Base-by-base conservation (phyloP, 2,888 invertebrate species). In the Margaritifera margaritifera region DNA sequence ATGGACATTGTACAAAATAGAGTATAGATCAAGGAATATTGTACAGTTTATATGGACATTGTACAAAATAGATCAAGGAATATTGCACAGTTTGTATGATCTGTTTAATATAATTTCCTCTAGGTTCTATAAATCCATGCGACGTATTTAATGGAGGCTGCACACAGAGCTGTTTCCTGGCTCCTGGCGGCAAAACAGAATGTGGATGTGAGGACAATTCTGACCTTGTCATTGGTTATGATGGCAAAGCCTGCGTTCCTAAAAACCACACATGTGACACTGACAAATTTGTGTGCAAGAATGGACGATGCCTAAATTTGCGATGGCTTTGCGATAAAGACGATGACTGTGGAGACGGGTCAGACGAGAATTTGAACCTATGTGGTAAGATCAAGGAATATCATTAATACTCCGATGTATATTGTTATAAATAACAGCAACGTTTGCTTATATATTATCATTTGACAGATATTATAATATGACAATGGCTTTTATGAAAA, bases 321-420 rank as follows among this genome's bases (percentile, higher is more conserved):
- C 95, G 96, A 93, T 97, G 96, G 96, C 94, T 96, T 0, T 98
- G 98, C 89, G 98, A 98, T 89, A 94, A 96, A 0, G 96, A 96
- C 82, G 74, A 84, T 55, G 87, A 90, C 72, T 89, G 89, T 75
- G 74, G 72, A 0, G 88, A 89, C 68, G 80, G 76, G 22, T 81
- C 84, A 2, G 88, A 89, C 64, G 89, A 89, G 71, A 80, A 85
- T 57, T 66, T 80, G 15, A 82, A 83, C 52, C 71, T 83, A 62
- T 89, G 89, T 81, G 86, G 87, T 86, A 62, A 75, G 82, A 77
- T 59, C 52, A 22, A 59, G 59, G 56, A 27, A 19, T 11, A 27
- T 55, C 3, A 55, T 55, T 11, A 55, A 2, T 55, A 55, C 2
- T 11, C 3, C 2, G 15, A n/a, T 55, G 56, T 11, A 42, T 42